phyloP scores from a whole-genome alignment of 2,113 vertebrate species.

The Gracilinanus agilis region DNA sequence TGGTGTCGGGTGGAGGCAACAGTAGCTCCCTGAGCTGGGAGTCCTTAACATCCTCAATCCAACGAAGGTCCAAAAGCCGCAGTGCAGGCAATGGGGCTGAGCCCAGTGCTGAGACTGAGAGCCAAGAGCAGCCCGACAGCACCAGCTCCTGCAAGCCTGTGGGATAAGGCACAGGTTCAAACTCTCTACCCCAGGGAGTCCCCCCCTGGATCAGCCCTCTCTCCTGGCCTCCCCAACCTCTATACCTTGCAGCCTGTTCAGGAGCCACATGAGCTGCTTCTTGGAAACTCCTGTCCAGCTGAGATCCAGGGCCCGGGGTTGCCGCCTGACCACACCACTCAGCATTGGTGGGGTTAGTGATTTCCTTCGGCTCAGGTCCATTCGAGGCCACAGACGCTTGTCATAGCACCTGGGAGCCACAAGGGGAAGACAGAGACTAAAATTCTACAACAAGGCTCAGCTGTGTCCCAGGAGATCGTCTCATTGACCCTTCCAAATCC shows the following conservation, averaged over 20 bases:
- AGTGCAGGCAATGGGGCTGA: conserved; percentile 91
- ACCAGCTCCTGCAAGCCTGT: conserved; percentile 92
- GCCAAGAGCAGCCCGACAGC: conserved; percentile 91
- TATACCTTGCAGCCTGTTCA: conserved; percentile 92
- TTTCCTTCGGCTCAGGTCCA: conserved; percentile 92
- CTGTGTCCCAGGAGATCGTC: background rate
- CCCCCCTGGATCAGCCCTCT: background rate
- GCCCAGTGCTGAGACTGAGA: conserved; percentile 91
- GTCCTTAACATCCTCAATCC: conserved; percentile 94
- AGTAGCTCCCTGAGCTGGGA: conserved; percentile 93
- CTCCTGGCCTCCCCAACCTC: background rate
- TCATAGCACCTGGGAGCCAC: conserved; percentile 91
- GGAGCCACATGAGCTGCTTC: conserved; percentile 96
- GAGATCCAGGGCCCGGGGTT: conserved; percentile 91
- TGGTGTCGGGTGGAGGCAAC: conserved; percentile 88
- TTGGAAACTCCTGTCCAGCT: conserved; percentile 95
- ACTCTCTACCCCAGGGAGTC: background rate
- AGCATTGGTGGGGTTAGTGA: conserved; percentile 95
- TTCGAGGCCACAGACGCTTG: conserved; percentile 91
- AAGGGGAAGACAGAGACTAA: conserved; percentile 48
- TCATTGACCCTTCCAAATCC: background rate
- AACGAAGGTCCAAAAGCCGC: conserved; percentile 91
- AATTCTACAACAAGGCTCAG: background rate
- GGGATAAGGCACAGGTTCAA: background rate
- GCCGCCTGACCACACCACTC: conserved; percentile 93